Evolutionary conservation across 2,797 vertebrate species (phyloP).

Genomic region (Pangasius larnaudii): DNA sequence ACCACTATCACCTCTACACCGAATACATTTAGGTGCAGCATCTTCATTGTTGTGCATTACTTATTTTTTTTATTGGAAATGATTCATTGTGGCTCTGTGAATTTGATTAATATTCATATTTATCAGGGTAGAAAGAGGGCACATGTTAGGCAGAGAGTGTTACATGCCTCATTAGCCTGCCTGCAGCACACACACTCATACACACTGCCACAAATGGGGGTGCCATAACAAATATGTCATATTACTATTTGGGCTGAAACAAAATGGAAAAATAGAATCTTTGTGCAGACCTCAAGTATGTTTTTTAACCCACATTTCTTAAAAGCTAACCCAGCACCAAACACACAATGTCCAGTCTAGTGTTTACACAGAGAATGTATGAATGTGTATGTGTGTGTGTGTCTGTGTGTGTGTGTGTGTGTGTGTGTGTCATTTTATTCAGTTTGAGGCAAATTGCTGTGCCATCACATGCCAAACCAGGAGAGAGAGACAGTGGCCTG

Average conservation of each 20-base stretch:
- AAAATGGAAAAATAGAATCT: constrained; percentile 26
- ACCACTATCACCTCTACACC: neutral
- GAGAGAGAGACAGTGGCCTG: constrained; percentile 25
- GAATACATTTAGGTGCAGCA: constrained; percentile 2
- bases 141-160: constrained; percentile 47
- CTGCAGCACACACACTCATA: constrained; percentile 43
- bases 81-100: constrained; percentile 16
- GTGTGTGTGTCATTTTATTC: neutral
- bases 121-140: constrained; percentile 51
- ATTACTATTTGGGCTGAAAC: constrained; percentile 34
- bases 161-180: constrained; percentile 56
- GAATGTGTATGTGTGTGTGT: neutral
- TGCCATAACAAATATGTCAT: constrained; percentile 53
- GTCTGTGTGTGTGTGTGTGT: constrained; percentile 1
- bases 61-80: constrained; percentile 15
- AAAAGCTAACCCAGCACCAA: neutral
- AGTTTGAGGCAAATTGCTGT: constrained; percentile 8
- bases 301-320: neutral
- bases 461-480: constrained; percentile 26
- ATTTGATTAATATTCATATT: constrained; percentile 32
- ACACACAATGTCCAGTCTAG: neutral
- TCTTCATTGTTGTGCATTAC: neutral
- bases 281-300: neutral
- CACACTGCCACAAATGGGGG: constrained; percentile 32
- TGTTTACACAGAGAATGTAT: neutral